A percentile compares a stretch with the other conserved stretches of the same genome.
These are phyloP conservation scores for Rhinoptilus africanus DNA, from an alignment of 2,113 vertebrate genomes.

Conservation along the genomic window DNA sequence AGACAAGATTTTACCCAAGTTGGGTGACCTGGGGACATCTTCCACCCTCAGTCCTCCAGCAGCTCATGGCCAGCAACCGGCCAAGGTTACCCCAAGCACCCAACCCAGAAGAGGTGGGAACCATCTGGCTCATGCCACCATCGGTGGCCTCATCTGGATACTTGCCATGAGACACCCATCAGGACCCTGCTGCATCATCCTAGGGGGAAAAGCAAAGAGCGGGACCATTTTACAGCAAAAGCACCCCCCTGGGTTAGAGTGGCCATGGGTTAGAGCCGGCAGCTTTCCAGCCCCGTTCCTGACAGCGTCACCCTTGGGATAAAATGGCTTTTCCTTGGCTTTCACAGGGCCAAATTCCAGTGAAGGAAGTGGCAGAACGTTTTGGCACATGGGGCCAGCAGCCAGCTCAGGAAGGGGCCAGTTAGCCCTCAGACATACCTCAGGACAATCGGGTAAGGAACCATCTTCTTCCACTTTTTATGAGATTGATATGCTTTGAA, in stretches of 20 bases:
- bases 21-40: neutral
- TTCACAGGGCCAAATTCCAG: neutral
- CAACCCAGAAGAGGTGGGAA: neutral
- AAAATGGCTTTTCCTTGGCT: neutral
- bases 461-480: neutral
- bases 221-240: neutral
- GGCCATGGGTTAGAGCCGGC: neutral
- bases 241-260: neutral
- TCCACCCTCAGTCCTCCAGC: neutral
- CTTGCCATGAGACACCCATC: neutral
- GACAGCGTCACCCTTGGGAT: neutral
- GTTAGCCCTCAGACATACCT: neutral
- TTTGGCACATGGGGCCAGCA: accelerated
- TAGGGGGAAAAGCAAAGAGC: neutral
- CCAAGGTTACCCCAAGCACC: neutral
- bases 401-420: accelerated
- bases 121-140: neutral
- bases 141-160: neutral
- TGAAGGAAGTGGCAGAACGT: neutral
- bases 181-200: neutral
- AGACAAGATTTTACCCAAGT: accelerated
- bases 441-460: neutral
- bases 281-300: neutral
- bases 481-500: slow-evolving; percentile 7
- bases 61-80: neutral